A percentile compares a stretch with the other conserved stretches of the same genome.
phyloP scores from a whole-genome alignment of 2,888 invertebrate genomes.

The Lasioglossum calceatum region DNA sequence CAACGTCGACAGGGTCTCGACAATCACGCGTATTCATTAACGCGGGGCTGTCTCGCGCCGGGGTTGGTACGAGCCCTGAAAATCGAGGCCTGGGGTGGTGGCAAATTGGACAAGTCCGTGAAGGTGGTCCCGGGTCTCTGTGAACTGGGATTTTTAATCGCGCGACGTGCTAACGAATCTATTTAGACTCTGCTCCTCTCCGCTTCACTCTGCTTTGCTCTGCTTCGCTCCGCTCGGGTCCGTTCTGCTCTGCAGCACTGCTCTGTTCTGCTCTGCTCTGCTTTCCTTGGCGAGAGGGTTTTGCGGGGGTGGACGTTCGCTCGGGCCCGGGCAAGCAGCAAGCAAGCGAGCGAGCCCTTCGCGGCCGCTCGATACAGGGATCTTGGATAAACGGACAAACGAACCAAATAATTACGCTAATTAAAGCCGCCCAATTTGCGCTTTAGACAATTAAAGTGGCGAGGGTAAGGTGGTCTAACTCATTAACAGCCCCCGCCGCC shows the following conservation, averaged over 20 bases:
- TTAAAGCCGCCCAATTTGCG: conserved; percentile 82
- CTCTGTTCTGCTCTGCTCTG: neutral
- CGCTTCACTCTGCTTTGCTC: neutral
- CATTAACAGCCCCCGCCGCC: conserved; percentile 66
- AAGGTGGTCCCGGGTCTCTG: conserved; percentile 28
- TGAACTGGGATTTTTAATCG: conserved; percentile 69
- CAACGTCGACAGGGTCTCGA: conserved; percentile 16
- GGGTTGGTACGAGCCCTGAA: conserved; percentile 8
- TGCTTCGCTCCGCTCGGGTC: neutral
- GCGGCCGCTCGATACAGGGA: conserved; percentile 66
- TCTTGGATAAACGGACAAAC: conserved; percentile 76
- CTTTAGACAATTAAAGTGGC: conserved; percentile 77
- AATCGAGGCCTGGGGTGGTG: conserved; percentile 5
- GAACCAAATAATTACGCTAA: conserved; percentile 82
- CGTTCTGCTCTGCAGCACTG: neutral
- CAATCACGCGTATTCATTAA: conserved; percentile 43
- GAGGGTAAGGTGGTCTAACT: conserved; percentile 76
- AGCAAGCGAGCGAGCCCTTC: neutral
- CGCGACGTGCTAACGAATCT: conserved; percentile 71
- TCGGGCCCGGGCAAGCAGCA: neutral
- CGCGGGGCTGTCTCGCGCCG: conserved; percentile 22
- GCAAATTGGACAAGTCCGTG: conserved; percentile 49
- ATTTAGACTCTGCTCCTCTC: conserved; percentile 55
- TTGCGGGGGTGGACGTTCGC: conserved; percentile 23
- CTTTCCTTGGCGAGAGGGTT: neutral